phyloP scores from a whole-genome alignment of 2,888 invertebrate species.

The Labia minor region DNA sequence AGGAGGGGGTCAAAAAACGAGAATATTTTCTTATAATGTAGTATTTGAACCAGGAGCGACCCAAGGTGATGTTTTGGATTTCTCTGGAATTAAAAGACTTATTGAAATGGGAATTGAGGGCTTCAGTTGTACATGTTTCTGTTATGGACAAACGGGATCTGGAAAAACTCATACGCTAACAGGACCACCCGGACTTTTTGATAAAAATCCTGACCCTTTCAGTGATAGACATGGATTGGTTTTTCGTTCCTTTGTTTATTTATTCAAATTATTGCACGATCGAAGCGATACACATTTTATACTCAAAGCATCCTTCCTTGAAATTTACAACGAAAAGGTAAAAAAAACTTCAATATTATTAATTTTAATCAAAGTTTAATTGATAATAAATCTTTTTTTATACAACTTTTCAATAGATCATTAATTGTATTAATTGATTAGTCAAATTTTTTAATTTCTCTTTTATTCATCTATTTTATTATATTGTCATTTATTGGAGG shows the following conservation, averaged over 20 bases:
- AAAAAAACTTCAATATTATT: conserved; percentile 27
- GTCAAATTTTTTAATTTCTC: conserved; percentile 18
- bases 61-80: conserved; percentile 73
- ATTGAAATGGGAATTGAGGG: conserved; percentile 92
- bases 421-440: conserved; percentile 18
- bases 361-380: too few relatives aligned
- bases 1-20: conserved; percentile 56
- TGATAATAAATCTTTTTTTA: too few relatives aligned
- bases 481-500: too few relatives aligned
- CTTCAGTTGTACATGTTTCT: conserved; percentile 86
- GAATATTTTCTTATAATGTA: conserved; percentile 88
- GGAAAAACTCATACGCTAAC: conserved; percentile 94
- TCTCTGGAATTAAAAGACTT: conserved; percentile 78
- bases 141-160: conserved; percentile 93
- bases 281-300: conserved; percentile 68
- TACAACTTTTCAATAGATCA: conserved; percentile 17
- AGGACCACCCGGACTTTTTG: conserved; percentile 76
- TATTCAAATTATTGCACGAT: conserved; percentile 71
- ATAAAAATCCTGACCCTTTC: conserved; percentile 48
- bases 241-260: conserved; percentile 79
- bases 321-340: conserved; percentile 96
- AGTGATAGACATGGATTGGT: conserved; percentile 75
- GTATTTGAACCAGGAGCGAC: conserved; percentile 87
- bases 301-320: conserved; percentile 84
- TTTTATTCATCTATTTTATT: too few relatives aligned